Percentiles rank a stretch among this genome's conserved stretches.
These are phyloP conservation scores for Otus scops DNA, from an alignment of 2,797 vertebrate species.

Conservation along the genomic window DNA sequence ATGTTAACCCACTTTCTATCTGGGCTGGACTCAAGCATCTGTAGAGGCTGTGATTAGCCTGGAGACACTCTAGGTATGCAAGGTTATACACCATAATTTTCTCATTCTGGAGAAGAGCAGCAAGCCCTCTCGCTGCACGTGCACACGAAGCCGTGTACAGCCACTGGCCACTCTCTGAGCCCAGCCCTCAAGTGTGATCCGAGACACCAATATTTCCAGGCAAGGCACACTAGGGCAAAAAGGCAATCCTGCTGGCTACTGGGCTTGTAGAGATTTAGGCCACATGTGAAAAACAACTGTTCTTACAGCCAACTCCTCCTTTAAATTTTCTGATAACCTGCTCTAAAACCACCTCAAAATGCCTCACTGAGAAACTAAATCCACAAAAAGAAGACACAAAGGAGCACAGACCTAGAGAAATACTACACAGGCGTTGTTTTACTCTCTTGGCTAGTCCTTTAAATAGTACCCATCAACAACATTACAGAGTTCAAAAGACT, in stretches of 20 bases:
- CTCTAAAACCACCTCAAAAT: not conserved
- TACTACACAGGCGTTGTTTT: not conserved
- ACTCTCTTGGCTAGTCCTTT: not conserved
- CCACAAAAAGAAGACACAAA: not conserved
- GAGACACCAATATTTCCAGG: not conserved
- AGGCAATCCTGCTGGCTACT: not conserved
- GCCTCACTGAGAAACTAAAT: not conserved
- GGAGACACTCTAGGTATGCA: not conserved
- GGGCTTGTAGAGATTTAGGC: not conserved
- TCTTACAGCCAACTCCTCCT: not conserved
- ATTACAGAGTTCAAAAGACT: not conserved
- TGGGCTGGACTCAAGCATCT: not conserved
- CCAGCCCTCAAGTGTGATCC: not conserved
- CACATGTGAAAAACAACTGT: not conserved
- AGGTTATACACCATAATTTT: not conserved
- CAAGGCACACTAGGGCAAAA: not conserved
- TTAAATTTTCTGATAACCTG: not conserved
- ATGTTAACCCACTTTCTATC: not conserved
- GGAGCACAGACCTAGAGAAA: not conserved
- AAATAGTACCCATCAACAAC: not conserved
- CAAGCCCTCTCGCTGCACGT: not conserved
- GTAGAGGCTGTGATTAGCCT: conserved; percentile 4
- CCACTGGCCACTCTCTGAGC: not conserved
- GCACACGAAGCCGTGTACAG: rapidly evolving
- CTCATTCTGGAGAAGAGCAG: not conserved